phyloP scores from a whole-genome alignment of 2,113 vertebrate genomes.

The Elaphurus davidianus region DNA sequence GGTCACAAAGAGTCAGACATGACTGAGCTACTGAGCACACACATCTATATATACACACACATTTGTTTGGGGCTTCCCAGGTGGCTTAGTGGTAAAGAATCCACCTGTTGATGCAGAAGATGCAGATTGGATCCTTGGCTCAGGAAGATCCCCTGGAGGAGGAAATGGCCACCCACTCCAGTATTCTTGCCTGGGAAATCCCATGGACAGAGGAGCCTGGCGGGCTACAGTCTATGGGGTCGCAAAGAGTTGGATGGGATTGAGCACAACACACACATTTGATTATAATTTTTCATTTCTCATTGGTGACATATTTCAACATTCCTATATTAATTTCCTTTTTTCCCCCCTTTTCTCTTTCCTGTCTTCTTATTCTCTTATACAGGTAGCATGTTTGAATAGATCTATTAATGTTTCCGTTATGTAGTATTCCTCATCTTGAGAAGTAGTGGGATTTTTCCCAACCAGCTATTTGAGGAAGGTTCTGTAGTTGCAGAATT shows the following conservation, averaged over 20 bases:
- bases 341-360: not conserved
- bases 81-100: not conserved
- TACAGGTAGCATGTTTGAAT: not conserved
- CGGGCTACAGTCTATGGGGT: not conserved
- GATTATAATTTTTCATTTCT: not conserved
- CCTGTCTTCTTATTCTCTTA: not conserved
- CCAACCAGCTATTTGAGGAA: not conserved
- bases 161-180: not conserved
- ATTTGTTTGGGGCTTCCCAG: not conserved
- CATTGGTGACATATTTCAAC: not conserved
- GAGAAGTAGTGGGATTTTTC: not conserved
- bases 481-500: not conserved
- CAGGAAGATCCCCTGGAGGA: not conserved
- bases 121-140: not conserved
- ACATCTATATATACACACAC: not conserved
- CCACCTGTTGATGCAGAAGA: not conserved
- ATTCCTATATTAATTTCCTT: not conserved
- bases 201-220: not conserved
- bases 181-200: not conserved
- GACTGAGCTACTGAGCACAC: not conserved
- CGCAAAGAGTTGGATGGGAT: rapidly evolving
- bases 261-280: not conserved
- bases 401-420: not conserved
- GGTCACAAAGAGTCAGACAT: not conserved
- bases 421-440: not conserved